Evolutionary conservation across 35 echinoderm and acorn worm species (phyloP).

Genomic region (Strongylocentrotus purpuratus): DNA sequence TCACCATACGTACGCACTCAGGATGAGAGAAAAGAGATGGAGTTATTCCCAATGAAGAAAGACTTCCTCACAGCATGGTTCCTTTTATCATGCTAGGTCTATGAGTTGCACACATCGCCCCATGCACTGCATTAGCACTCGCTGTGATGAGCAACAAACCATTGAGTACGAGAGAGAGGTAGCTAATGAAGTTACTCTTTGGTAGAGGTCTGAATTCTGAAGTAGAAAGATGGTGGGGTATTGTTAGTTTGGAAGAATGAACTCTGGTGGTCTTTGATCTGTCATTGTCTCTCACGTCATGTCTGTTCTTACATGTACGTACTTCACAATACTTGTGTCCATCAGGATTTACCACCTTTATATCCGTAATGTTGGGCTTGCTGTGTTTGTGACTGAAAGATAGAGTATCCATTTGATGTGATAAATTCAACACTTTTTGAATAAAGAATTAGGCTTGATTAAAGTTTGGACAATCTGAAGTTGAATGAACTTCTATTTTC

Average conservation of each 20-base stretch:
- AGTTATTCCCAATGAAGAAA: background rate
- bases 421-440: no score
- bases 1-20: background rate
- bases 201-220: background rate
- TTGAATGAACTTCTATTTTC: no score
- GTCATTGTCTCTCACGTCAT: background rate
- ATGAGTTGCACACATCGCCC: background rate
- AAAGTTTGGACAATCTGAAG: no score
- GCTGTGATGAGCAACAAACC: background rate
- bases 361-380: no score
- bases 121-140: background rate
- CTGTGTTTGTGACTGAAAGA: no score
- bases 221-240: background rate
- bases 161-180: background rate
- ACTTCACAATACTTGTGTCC: no score
- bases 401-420: no score
- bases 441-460: no score
- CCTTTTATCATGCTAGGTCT: background rate
- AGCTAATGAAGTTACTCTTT: background rate
- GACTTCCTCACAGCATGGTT: background rate
- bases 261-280: background rate
- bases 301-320: no score
- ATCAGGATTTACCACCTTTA: no score
- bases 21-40: background rate
- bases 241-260: background rate